Evolutionary conservation across 2,888 invertebrate genomes (phyloP), one percentile per base, ranked within the genome.

Genomic region (Eumerus sabulonum): DNA sequence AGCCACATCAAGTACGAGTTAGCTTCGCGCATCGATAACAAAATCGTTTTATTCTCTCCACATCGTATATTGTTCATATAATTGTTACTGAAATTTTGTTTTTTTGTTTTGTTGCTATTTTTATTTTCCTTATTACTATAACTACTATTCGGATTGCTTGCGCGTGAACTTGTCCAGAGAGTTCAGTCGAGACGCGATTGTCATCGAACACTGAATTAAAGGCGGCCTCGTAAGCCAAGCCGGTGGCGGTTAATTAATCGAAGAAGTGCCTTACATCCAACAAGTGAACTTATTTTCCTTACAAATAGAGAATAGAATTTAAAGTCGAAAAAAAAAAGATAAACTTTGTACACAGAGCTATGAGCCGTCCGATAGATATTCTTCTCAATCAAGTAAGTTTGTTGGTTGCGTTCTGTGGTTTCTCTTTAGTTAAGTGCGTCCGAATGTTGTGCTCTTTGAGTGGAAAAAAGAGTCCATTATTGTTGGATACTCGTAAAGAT

Each of bases 361-460:
- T 88, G 88, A 88, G 86, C 66, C 84, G 88, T 54, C 85, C 88
- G 53, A 88, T 88, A 76, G 88, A 88, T 85, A 86, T 88, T 59
- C 77, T 88, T 50, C 83, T 88, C 68, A 85, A 85, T 70, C 87
- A 86, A 70, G 88, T 88, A 86, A 88, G 88, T 85, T 83, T 83
- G 82, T 5, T 36, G 5, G 5, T 36, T 36, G 5, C 36, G 5
- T 36, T 27, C 14, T 3, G 38, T n/a, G 40, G 40, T n/a, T 40
- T 40, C 40, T 40, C 40, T 40, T 40, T 40, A 3, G 40, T 40
- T 27, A n/a, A n/a, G n/a, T n/a, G 3, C 7, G 27, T 27, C 27
- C 27, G 18, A 14, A 38, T 70, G 62, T 70, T 60, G 50, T 57
- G 9, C 12, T 27, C 27, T 27, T 27, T 7, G 27, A 27, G 27